Evolutionary conservation across 64 coral and sea anemone species (phyloP).

Genomic region (Stichodactyla mertensii): DNA sequence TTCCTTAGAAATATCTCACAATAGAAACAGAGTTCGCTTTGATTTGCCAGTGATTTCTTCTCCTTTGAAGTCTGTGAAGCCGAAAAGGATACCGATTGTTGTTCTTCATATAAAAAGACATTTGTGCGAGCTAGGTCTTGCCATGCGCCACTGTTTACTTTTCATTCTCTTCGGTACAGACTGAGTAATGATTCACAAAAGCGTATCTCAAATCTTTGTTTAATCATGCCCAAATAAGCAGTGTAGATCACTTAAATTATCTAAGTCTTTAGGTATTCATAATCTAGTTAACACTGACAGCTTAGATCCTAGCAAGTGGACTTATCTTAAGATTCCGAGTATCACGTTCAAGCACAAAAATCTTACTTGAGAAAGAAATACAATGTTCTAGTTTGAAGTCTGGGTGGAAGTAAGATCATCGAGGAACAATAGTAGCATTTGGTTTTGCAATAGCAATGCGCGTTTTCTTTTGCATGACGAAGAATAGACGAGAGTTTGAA

Average conservation of each 20-base stretch:
- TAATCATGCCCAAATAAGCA: constrained; percentile 70
- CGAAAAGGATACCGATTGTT: neutral
- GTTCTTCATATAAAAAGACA: neutral
- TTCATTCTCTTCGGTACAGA: neutral
- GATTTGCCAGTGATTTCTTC: neutral
- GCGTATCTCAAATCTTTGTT: constrained; percentile 13
- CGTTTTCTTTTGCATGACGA: neutral
- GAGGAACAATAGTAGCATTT: neutral
- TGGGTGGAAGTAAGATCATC: neutral
- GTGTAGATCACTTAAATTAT: constrained; percentile 44
- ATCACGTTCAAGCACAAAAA: neutral
- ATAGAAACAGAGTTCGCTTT: neutral
- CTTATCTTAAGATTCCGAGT: neutral
- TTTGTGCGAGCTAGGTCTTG: neutral
- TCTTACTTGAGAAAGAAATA: neutral
- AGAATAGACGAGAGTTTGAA: neutral
- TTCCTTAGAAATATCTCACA: neutral
- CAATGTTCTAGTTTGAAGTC: neutral
- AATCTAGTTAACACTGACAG: constrained; percentile 85
- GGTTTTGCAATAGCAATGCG: neutral
- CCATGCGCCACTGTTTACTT: constrained; percentile 82
- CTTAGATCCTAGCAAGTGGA: neutral
- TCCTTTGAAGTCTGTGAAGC: neutral
- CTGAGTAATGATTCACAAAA: neutral
- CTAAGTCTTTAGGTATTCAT: constrained; percentile 55